Conservation (phyloP, 2,113 vertebrate genomes). For the western clawed frog (Xenopus tropicalis) region UCB_Xtro_10.0 CM004450.2:24058001-24058500, state of each 20-base stretch:
- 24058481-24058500: constrained; percentile 20
- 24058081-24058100: background rate
- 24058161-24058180: no score
- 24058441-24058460: constrained; percentile 7
- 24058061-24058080: background rate
- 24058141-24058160: background rate
- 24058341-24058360: constrained; percentile 35
- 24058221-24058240: background rate
- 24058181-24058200: background rate
- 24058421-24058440: background rate
- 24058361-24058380: constrained; percentile 36
- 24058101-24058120: background rate
- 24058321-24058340: constrained; percentile 5
- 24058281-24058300: constrained; percentile 34
- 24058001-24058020: constrained; percentile 10
- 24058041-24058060: background rate
- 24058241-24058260: constrained; percentile 14
- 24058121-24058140: no score
- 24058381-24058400: constrained; percentile 22
- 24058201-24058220: background rate
- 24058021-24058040: background rate
- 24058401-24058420: constrained; percentile 25
- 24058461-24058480: constrained; percentile 4
- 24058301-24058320: constrained; percentile 44
- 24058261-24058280: constrained; percentile 9